A percentile compares a stretch with the other conserved stretches of the same genome.
These are phyloP conservation scores for Istiophorus platypterus DNA, from an alignment of 2,113 vertebrate species.

Conservation along the genomic window DNA sequence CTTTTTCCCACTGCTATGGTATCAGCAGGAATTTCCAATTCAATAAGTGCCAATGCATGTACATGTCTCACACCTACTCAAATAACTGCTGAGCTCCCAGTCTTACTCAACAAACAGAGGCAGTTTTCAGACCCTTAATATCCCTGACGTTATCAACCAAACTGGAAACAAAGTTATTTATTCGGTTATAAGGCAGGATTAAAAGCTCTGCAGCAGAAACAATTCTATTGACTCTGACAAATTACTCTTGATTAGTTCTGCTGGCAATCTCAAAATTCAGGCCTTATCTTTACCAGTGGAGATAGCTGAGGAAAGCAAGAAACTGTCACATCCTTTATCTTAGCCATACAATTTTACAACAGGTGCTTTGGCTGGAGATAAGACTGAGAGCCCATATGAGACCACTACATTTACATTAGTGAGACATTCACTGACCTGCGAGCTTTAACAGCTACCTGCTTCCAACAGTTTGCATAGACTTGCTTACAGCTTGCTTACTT, in stretches of 20 bases:
- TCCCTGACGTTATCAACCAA: not conserved
- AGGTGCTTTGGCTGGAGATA: not conserved
- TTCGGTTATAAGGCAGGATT: not conserved
- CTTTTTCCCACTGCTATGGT: not conserved
- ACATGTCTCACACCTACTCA: not conserved
- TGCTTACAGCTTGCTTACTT: not conserved
- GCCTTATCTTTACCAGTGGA: not conserved
- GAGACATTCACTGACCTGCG: not conserved
- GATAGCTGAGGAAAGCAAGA: not conserved
- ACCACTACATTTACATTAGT: not conserved
- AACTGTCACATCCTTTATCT: not conserved
- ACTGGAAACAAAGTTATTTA: not conserved
- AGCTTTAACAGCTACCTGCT: not conserved
- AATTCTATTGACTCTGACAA: not conserved
- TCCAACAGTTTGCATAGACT: not conserved
- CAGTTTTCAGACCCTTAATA: not conserved
- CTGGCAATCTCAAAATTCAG: not conserved
- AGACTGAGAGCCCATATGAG: not conserved
- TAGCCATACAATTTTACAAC: constrained; percentile 2
- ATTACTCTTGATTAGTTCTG: not conserved
- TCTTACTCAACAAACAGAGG: not conserved
- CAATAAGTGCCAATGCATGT: not conserved
- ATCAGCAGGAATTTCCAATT: not conserved
- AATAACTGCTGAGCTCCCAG: not conserved
- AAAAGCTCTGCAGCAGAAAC: not conserved